These are phyloP conservation scores for Hypolimnas misippus DNA, from an alignment of 2,888 invertebrate genomes.

Conservation along the genomic window DNA sequence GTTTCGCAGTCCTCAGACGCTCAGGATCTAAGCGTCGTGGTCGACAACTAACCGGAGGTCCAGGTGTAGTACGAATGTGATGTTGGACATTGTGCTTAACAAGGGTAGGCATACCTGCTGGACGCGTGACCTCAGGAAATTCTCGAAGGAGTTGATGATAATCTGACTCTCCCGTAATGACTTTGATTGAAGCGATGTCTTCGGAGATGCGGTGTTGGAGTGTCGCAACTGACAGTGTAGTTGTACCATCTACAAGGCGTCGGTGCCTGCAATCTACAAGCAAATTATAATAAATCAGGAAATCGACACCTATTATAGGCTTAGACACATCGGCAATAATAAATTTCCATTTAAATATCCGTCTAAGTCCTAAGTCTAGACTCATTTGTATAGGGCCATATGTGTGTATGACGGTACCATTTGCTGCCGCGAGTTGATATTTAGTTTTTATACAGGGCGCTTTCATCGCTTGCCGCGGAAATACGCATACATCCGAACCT, in stretches of 20 bases:
- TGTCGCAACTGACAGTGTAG: too few relatives aligned
- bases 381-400: background rate
- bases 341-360: background rate
- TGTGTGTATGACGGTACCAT: background rate
- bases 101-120: slow-evolving; percentile 19
- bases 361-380: background rate
- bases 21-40: slow-evolving; percentile 38
- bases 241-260: too few relatives aligned
- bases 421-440: background rate
- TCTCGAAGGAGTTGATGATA: slow-evolving; percentile 31
- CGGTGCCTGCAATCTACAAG: too few relatives aligned
- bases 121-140: slow-evolving; percentile 35
- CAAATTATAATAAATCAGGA: too few relatives aligned
- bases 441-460: too few relatives aligned
- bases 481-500: background rate
- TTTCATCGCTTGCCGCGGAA: background rate
- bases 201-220: too few relatives aligned
- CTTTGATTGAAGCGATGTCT: too few relatives aligned
- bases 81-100: slow-evolving; percentile 36
- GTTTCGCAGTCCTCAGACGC: background rate
- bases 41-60: slow-evolving; percentile 31
- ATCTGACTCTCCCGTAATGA: too few relatives aligned
- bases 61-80: slow-evolving; percentile 37
- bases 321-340: slow-evolving; percentile 29
- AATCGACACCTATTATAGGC: slow-evolving; percentile 5